Percentiles rank a stretch among this genome's conserved stretches.
phyloP scores from a whole-genome alignment of 1,140 invertebrate genomes.

The Cyphomyrmex costatus region DNA sequence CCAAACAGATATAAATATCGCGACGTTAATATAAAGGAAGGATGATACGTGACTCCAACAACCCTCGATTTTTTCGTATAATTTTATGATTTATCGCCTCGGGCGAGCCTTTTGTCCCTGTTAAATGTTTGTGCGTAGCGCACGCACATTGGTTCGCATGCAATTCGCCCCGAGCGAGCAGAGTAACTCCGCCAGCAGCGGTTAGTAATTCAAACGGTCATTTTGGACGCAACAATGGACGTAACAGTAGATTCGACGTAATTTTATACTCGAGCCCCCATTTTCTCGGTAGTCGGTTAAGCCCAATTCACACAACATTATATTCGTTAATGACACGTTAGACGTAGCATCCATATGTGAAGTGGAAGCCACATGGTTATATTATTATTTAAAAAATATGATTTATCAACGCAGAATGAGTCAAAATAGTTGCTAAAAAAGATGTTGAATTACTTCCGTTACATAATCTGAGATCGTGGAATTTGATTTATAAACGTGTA shows the following conservation, averaged over 20 bases:
- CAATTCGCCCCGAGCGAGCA: slow-evolving; percentile 43
- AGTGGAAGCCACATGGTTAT: background rate
- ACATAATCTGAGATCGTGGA: background rate
- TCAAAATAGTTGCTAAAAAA: background rate
- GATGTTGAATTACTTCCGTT: background rate
- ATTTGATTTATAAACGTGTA: background rate
- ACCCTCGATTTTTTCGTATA: slow-evolving; percentile 40
- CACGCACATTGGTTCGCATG: slow-evolving; percentile 35
- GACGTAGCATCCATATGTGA: background rate
- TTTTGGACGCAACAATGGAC: slow-evolving; percentile 72
- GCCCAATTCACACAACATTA: slow-evolving; percentile 28
- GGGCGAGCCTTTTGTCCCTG: slow-evolving; percentile 46
- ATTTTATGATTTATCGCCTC: slow-evolving; percentile 43
- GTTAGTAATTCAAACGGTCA: slow-evolving; percentile 76
- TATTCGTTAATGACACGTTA: background rate
- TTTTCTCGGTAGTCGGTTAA: slow-evolving; percentile 68
- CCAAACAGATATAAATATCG: background rate
- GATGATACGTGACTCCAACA: background rate
- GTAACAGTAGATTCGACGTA: slow-evolving; percentile 78
- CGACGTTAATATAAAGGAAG: background rate
- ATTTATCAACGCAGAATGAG: background rate
- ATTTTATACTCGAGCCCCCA: slow-evolving; percentile 74
- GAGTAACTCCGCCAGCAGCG: slow-evolving; percentile 2
- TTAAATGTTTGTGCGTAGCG: slow-evolving; percentile 64
- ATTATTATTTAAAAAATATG: background rate